Base-by-base conservation (phyloP, 2,888 invertebrate genomes). In the Megaustenia siamemsis region DNA sequence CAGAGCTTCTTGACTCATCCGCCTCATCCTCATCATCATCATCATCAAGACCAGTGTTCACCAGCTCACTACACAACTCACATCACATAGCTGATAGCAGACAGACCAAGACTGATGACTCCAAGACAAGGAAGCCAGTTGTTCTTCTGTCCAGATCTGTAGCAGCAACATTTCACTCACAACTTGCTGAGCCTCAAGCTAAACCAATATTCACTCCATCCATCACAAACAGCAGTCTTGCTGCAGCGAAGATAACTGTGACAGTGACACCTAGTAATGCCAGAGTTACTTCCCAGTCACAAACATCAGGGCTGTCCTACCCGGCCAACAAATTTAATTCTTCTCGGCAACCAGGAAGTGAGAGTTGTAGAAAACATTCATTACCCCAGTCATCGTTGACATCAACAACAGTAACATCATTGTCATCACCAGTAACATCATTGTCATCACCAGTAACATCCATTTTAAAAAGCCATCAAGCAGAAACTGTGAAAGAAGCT, bases 361-460 rank as follows among this genome's bases (percentile, higher is more conserved):
- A 66, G 38, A 18, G 32, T 32, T 4, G 45, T 45, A 66, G 68
- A 66, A 79, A 63, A 43, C 10, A 38, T 3, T 15, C 53, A 21
- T n/a, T 32, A 35, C n/a, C 56, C 21, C 53, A 32, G 28, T 21
- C 69, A 35, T 32, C 53, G 3, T 24, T 40, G 28, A 28, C 32
- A 4, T 15, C 53, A 21, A n/a, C n/a, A 35, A 38, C 56, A 8
- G 38, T 18, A 24, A 8, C 69, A 35, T 32, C 53, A 5, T 24
- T 40, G 28, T 12, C 32, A 38, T 24, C 49, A 53, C n/a, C n/a
- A n/a, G 0, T 28, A 45, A 8, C n/a, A 35, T 38, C 56, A 77
- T n/a, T 32, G 68, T 43, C 79, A 79, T 79, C 79, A 53, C n/a
- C n/a, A n/a, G n/a, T n/a, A n/a, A n/a, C n/a, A n/a, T 53, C 81